These are phyloP conservation scores for Heliconius cydno DNA, from an alignment of 2,888 invertebrate species.

Conservation along the genomic window DNA sequence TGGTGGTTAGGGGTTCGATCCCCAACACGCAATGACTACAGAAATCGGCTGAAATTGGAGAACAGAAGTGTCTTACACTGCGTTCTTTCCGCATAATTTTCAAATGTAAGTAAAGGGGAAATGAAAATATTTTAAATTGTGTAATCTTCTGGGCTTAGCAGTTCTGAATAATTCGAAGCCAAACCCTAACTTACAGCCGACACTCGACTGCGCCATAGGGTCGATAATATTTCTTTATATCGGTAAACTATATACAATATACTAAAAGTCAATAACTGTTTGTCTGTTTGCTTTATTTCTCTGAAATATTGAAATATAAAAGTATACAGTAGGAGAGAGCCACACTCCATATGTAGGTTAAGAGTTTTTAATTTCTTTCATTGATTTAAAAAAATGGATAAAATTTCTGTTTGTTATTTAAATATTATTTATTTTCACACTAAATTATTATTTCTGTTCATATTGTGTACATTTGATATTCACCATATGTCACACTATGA, in stretches of 20 bases:
- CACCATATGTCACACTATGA: too few species aligned
- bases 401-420: not conserved
- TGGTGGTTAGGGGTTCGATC: too few species aligned
- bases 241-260: not conserved
- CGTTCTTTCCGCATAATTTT: too few species aligned
- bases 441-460: not conserved
- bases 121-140: too few species aligned
- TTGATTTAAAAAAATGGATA: not conserved
- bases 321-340: slow-evolving; percentile 2
- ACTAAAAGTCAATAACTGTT: not conserved
- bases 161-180: not conserved
- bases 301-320: slow-evolving; percentile 3
- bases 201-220: not conserved
- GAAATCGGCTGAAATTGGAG: too few species aligned
- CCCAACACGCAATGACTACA: too few species aligned
- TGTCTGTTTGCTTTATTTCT: not conserved
- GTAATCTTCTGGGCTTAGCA: not conserved
- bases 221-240: not conserved
- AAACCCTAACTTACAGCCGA: not conserved
- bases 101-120: too few species aligned
- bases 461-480: not conserved
- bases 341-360: not conserved
- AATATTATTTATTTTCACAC: not conserved
- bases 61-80: too few species aligned
- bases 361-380: slow-evolving; percentile 10